A percentile compares a stretch with the other conserved stretches of the same genome.
Evolutionary conservation across 1,140 invertebrate species (phyloP).

Genomic region (Oedothorax gibbosus): DNA sequence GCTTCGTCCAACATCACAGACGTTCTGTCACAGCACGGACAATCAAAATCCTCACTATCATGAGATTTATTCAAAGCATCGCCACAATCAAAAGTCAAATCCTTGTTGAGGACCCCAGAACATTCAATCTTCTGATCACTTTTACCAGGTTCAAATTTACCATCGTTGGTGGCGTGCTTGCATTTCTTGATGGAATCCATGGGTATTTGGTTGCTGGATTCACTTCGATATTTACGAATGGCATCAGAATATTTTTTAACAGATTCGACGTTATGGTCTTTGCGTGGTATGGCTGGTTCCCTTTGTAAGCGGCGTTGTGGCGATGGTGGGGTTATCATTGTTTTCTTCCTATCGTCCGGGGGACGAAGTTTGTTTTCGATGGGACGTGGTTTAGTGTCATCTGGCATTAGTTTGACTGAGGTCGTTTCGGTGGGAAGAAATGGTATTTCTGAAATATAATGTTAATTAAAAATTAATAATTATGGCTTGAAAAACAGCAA

Average conservation of each 20-base stretch:
- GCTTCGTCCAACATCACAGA: constrained; percentile 16
- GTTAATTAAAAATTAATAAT: background rate
- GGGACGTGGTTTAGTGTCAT: constrained; percentile 33
- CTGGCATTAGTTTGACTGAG: background rate
- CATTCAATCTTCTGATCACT: background rate
- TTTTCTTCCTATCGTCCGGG: background rate
- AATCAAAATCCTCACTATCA: constrained; percentile 52
- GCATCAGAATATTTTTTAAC: background rate
- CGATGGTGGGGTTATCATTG: constrained; percentile 25
- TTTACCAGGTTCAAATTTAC: background rate
- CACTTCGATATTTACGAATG: constrained; percentile 7
- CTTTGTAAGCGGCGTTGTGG: constrained; percentile 12
- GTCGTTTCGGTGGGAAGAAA: background rate
- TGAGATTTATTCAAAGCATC: constrained; percentile 31
- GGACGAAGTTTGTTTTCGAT: constrained; percentile 27
- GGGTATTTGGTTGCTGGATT: background rate
- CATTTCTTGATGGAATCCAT: constrained; percentile 18
- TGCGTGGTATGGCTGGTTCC: constrained; percentile 8
- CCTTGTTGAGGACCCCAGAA: background rate
- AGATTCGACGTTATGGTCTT: background rate
- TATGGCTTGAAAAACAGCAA: background rate
- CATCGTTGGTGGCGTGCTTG: constrained; percentile 15
- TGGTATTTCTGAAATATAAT: constrained; percentile 10
- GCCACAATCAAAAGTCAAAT: background rate
- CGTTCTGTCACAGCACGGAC: constrained; percentile 47